These are phyloP conservation scores for Heliconius ethilla DNA, from an alignment of 2,888 invertebrate species.

Conservation along the genomic window DNA sequence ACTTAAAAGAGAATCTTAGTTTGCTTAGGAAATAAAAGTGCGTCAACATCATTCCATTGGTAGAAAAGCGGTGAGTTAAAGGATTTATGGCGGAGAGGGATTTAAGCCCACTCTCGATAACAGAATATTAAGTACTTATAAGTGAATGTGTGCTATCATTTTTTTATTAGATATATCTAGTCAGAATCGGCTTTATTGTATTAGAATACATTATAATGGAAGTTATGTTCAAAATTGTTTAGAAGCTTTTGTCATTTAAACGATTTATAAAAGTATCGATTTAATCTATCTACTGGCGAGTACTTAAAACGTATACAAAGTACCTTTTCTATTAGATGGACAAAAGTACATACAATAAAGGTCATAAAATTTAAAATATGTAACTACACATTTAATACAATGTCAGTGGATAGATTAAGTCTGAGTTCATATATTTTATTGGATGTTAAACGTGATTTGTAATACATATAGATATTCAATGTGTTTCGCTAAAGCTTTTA, in stretches of 20 bases:
- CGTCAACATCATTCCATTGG: slow-evolving; percentile 78
- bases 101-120: slow-evolving; percentile 75
- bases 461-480: slow-evolving; percentile 34
- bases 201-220: slow-evolving; percentile 33
- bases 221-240: slow-evolving; percentile 32
- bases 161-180: slow-evolving; percentile 66
- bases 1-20: slow-evolving; percentile 50
- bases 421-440: slow-evolving; percentile 32
- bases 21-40: slow-evolving; percentile 71
- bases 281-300: slow-evolving; percentile 20
- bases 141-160: slow-evolving; percentile 78
- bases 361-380: neutral
- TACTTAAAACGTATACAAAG: neutral
- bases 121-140: slow-evolving; percentile 60
- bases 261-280: slow-evolving; percentile 18
- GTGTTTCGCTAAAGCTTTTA: slow-evolving; percentile 44
- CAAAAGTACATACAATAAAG: neutral
- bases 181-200: slow-evolving; percentile 45
- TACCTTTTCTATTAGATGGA: neutral
- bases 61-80: slow-evolving; percentile 80
- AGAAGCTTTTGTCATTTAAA: slow-evolving; percentile 34
- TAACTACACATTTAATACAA: neutral
- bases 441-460: slow-evolving; percentile 37
- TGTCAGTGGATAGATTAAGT: slow-evolving; percentile 24
- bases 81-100: slow-evolving; percentile 82